These are phyloP conservation scores for Bombyx huttoni DNA, from an alignment of 2,888 invertebrate genomes.

Conservation along the genomic window DNA sequence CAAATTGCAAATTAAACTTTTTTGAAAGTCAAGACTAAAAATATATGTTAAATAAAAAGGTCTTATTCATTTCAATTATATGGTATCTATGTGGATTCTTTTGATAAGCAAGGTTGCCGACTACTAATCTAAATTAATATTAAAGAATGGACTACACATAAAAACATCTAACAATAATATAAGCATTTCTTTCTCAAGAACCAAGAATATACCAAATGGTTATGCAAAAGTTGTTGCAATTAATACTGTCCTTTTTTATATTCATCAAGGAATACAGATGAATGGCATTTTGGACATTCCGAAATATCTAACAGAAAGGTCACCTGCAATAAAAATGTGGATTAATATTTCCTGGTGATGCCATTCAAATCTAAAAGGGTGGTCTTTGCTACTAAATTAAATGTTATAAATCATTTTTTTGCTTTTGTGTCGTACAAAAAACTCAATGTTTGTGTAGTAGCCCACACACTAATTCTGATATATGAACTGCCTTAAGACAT, in stretches of 20 bases:
- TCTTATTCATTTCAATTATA: neutral
- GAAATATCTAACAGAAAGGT: conserved; percentile 61
- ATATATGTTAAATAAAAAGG: neutral
- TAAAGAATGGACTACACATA: neutral
- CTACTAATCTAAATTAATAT: no score
- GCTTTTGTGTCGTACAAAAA: no score
- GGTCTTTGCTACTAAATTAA: no score
- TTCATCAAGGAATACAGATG: conserved; percentile 50
- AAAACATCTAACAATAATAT: neutral
- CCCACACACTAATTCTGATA: no score
- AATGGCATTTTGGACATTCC: conserved; percentile 62
- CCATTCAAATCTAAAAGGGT: no score
- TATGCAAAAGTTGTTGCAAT: no score
- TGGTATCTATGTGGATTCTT: neutral
- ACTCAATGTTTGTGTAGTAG: no score
- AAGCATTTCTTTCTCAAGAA: no score
- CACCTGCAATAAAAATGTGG: conserved; percentile 37
- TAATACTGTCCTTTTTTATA: conserved; percentile 11
- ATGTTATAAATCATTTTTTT: no score
- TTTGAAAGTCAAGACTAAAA: neutral
- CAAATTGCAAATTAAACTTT: neutral
- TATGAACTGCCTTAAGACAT: no score
- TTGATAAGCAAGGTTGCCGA: no score
- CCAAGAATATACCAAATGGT: no score
- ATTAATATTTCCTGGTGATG: neutral